phyloP scores from a whole-genome alignment of 2,797 vertebrate genomes.

The Falco biarmicus region DNA sequence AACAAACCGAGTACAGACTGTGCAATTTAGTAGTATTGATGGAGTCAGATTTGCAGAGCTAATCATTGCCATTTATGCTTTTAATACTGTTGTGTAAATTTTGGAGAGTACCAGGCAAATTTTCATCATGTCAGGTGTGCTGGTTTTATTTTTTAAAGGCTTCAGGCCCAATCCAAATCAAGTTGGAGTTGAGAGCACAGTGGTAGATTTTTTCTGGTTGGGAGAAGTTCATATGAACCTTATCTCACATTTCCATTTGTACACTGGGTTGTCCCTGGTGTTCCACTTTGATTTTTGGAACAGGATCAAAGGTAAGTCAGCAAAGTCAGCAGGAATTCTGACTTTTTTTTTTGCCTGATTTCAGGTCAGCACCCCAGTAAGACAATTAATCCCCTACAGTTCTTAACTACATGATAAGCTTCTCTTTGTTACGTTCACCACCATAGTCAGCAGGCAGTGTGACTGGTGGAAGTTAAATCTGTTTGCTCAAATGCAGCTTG shows the following conservation, averaged over 20 bases:
- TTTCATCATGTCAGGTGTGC: not conserved
- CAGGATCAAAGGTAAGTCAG: not conserved
- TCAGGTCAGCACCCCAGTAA: not conserved
- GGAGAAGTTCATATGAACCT: constrained; percentile 24
- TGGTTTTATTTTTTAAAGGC: constrained; percentile 4
- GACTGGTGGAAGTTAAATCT: not conserved
- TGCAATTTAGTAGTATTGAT: not conserved
- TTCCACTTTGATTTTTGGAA: constrained; percentile 31
- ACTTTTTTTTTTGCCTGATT: not conserved
- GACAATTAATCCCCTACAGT: not conserved
- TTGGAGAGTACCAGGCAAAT: not conserved
- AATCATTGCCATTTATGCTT: not conserved
- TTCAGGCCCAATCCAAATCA: not conserved
- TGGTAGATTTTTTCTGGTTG: constrained; percentile 32
- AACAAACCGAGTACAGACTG: not conserved
- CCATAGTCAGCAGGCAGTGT: not conserved
- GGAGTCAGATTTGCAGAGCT: not conserved
- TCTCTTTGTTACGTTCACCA: not conserved
- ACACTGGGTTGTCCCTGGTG: not conserved
- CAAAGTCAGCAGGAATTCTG: not conserved
- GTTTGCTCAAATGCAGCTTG: not conserved
- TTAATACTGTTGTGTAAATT: not conserved
- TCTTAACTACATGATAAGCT: not conserved
- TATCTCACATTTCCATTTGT: constrained; percentile 56
- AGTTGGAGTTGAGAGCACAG: not conserved